Conservation (phyloP, 2,113 vertebrate species). For the Myotis lucifugus region DNA sequence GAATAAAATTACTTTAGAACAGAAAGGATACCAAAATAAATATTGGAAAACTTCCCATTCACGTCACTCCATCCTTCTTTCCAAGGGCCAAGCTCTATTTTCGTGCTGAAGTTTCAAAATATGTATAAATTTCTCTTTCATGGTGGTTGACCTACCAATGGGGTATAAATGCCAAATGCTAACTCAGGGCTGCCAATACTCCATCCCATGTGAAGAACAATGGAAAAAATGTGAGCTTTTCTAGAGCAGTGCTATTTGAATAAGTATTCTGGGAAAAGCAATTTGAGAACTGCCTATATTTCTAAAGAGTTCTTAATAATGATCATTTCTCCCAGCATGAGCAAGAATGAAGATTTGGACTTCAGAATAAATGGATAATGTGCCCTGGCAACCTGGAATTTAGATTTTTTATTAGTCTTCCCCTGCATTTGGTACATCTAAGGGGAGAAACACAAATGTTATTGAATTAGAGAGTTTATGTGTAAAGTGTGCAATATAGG, state of each 20-base stretch:
- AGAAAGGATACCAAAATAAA: conserved; percentile 7
- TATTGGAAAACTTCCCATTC: background rate
- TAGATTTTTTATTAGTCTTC: background rate
- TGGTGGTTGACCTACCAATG: background rate
- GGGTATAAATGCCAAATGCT: background rate
- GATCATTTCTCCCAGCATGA: conserved; percentile 3
- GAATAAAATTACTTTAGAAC: conserved; percentile 8
- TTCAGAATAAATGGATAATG: conserved; percentile 22
- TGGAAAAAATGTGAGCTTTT: background rate
- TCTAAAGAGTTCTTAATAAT: conserved; percentile 39
- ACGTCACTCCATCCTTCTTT: background rate
- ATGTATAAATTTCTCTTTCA: background rate
- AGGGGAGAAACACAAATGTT: background rate
- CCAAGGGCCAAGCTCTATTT: conserved; percentile 6
- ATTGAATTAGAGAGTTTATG: conserved; percentile 8
- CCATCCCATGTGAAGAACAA: background rate
- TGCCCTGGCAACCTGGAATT: background rate
- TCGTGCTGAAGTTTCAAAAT: conserved; percentile 34
- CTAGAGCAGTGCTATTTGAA: background rate
- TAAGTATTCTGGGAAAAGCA: conserved; percentile 17
- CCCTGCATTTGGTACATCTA: background rate
- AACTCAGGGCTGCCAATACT: background rate
- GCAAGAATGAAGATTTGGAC: background rate
- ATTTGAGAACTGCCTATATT: conserved; percentile 17
- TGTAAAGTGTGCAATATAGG: background rate